Conservation (phyloP, 2,113 vertebrate genomes). For the Trichechus manatus region DNA sequence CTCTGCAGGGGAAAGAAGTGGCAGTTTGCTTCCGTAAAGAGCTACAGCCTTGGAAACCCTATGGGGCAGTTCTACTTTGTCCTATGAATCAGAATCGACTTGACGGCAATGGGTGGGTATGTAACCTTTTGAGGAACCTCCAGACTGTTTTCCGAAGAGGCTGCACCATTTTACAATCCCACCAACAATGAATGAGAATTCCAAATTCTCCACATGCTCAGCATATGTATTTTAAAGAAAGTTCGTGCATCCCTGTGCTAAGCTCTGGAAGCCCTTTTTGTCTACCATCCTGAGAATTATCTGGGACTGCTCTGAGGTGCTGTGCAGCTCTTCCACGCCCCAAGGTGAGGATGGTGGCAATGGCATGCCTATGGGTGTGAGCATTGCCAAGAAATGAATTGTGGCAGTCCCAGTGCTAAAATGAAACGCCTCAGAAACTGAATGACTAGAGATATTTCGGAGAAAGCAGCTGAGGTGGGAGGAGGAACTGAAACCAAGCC, state of each 20-base stretch:
- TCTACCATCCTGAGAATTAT: neutral
- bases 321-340: neutral
- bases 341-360: neutral
- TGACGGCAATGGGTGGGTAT: neutral
- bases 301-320: neutral
- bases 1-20: neutral
- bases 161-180: neutral
- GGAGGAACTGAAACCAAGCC: neutral
- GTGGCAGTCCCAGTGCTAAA: neutral
- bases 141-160: neutral
- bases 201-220: neutral
- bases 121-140: neutral
- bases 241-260: neutral
- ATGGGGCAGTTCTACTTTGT: neutral
- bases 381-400: neutral
- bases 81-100: neutral
- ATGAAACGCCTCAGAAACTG: neutral
- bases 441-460: neutral
- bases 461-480: neutral
- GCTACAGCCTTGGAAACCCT: neutral
- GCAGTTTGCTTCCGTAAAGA: neutral
- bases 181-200: neutral
- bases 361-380: neutral
- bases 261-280: slow-evolving; percentile 19
- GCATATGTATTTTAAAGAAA: neutral